Percentiles rank a stretch among this genome's conserved stretches.
Conservation (phyloP, 2,888 invertebrate species). For the Tupiocoris notatus region DNA sequence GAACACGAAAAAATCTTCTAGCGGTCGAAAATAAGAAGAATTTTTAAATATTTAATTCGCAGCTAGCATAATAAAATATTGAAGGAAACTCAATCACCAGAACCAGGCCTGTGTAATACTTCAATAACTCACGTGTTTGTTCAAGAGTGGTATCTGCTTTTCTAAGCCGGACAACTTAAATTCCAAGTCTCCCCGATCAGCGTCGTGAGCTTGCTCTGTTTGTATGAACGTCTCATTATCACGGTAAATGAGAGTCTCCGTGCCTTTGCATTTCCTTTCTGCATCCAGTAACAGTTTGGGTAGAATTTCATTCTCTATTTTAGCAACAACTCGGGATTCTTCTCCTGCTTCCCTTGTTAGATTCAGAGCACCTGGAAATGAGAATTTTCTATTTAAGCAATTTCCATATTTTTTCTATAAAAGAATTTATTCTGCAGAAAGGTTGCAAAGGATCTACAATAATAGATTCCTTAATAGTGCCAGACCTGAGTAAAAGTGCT, state of each 20-base stretch:
- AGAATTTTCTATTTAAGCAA: too few relatives aligned
- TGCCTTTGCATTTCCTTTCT: constrained; percentile 64
- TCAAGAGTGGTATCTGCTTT: constrained; percentile 75
- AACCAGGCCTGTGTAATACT: too few relatives aligned
- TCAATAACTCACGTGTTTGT: constrained; percentile 71
- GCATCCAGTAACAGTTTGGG: constrained; percentile 54
- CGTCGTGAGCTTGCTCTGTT: constrained; percentile 71
- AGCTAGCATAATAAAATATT: too few relatives aligned
- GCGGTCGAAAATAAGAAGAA: too few relatives aligned
- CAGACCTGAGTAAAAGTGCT: too few relatives aligned
- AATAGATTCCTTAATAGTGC: too few relatives aligned
- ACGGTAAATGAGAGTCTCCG: constrained; percentile 63
- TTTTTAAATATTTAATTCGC: too few relatives aligned
- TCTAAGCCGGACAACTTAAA: constrained; percentile 67
- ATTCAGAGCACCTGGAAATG: constrained; percentile 81
- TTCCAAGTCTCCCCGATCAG: constrained; percentile 65
- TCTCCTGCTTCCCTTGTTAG: constrained; percentile 75
- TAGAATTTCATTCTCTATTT: constrained; percentile 50
- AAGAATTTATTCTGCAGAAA: too few relatives aligned
- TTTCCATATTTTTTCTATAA: too few relatives aligned
- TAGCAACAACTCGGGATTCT: constrained; percentile 57
- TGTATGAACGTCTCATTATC: constrained; percentile 63
- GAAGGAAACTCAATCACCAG: too few relatives aligned
- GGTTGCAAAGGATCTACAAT: too few relatives aligned
- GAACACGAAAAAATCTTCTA: too few relatives aligned